Conservation (phyloP, 2,797 vertebrate species). For the Carduelis carduelis region DNA sequence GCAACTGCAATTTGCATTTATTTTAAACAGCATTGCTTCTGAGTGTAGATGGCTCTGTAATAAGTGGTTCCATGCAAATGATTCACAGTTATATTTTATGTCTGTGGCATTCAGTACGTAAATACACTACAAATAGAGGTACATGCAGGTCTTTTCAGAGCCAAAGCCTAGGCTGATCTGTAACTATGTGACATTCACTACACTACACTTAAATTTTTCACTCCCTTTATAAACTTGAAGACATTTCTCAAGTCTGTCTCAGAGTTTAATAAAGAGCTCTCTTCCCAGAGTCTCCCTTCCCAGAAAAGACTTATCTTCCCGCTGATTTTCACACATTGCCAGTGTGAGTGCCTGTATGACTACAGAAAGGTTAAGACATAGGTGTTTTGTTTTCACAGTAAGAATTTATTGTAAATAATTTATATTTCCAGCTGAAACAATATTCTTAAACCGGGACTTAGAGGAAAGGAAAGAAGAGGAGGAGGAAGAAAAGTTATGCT, state of each 20-base stretch:
- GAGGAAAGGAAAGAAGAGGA: constrained; percentile 78
- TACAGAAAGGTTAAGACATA: background rate
- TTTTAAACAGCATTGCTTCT: background rate
- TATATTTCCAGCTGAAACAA: constrained; percentile 83
- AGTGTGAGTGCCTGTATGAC: background rate
- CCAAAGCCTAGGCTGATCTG: background rate
- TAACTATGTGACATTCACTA: background rate
- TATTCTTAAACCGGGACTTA: constrained; percentile 86
- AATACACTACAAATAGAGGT: background rate
- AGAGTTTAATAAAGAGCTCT: no score
- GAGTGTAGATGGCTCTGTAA: background rate
- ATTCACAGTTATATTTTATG: background rate
- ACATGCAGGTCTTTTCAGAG: background rate
- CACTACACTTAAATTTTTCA: background rate
- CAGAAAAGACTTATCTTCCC: background rate
- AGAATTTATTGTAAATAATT: constrained; percentile 6
- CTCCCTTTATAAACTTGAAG: background rate
- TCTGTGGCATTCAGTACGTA: background rate
- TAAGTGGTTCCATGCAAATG: background rate
- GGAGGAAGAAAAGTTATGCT: constrained; percentile 79
- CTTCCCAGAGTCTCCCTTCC: no score
- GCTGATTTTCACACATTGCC: background rate
- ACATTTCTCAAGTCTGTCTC: background rate
- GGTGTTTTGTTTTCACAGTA: background rate
- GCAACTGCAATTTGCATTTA: background rate